phyloP scores from a whole-genome alignment of 2,113 vertebrate species.

The Albula goreensis region DNA sequence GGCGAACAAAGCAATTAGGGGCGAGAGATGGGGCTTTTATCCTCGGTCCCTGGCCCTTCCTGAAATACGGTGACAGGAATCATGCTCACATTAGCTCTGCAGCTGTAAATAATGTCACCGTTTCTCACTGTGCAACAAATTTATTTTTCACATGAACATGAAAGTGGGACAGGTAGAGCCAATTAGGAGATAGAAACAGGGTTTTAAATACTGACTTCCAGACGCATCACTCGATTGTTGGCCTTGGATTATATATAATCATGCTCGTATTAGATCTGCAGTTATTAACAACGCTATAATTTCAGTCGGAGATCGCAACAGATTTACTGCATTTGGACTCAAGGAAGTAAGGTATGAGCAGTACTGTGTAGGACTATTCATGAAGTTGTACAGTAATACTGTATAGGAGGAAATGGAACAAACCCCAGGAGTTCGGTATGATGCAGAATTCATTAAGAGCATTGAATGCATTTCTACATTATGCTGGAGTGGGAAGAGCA shows the following conservation, averaged over 20 bases:
- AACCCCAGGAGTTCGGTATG: not conserved
- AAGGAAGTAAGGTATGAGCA: not conserved
- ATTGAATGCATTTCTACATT: not conserved
- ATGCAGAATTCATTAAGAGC: not conserved
- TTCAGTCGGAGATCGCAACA: not conserved
- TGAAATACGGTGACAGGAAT: not conserved
- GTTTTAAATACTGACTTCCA: not conserved
- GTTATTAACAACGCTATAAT: not conserved
- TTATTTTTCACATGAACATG: not conserved
- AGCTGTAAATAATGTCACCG: not conserved
- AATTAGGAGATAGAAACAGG: too few relatives aligned
- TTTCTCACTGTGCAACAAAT: not conserved
- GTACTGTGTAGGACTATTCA: not conserved
- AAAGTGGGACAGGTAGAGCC: not conserved
- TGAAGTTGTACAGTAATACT: not conserved
- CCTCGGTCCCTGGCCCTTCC: not conserved
- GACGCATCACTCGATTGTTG: too few relatives aligned
- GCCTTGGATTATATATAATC: too few relatives aligned
- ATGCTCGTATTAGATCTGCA: not conserved
- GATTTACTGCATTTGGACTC: not conserved
- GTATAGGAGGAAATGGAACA: not conserved
- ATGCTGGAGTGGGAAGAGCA: not conserved
- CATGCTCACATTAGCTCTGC: not conserved
- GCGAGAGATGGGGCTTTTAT: not conserved
- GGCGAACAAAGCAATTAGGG: slow-evolving; percentile 12